Percentiles rank a stretch among this genome's conserved stretches.
These are phyloP conservation scores for Dendrolimus pini DNA, from an alignment of 2,888 invertebrate species.

Conservation along the genomic window DNA sequence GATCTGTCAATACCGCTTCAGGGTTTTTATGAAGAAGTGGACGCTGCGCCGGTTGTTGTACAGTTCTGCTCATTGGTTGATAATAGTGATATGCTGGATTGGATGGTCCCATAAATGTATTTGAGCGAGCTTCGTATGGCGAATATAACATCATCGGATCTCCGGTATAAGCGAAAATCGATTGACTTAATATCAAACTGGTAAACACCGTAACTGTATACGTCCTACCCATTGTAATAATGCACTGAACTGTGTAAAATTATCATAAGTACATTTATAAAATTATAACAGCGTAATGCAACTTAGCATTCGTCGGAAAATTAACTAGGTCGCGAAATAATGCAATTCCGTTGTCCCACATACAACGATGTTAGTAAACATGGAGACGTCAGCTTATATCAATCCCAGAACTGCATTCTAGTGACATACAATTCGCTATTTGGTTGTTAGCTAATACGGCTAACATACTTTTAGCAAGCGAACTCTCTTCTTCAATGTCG, in stretches of 20 bases:
- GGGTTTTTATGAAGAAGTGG: slow-evolving; percentile 14
- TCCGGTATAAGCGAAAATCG: slow-evolving; percentile 22
- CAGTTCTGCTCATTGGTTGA: slow-evolving; percentile 9
- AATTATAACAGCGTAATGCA: slow-evolving; percentile 30
- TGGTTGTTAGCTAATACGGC: slow-evolving; percentile 60
- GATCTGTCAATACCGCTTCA: slow-evolving; percentile 7
- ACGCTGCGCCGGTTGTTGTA: slow-evolving; percentile 8
- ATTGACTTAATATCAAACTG: slow-evolving; percentile 22
- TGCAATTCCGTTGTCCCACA: slow-evolving; percentile 36
- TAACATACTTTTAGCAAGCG: slow-evolving; percentile 55
- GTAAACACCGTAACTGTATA: slow-evolving; percentile 23
- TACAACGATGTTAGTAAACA: slow-evolving; percentile 38
- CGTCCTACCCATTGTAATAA: slow-evolving; percentile 34
- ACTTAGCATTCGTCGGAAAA: slow-evolving; percentile 28
- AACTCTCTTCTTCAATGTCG: slow-evolving; percentile 54
- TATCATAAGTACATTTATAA: slow-evolving; percentile 24
- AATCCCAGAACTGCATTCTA: slow-evolving; percentile 63
- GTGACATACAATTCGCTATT: slow-evolving; percentile 65
- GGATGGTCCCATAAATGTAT: slow-evolving; percentile 10
- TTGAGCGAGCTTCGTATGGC: slow-evolving; percentile 34
- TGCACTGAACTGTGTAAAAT: slow-evolving; percentile 18
- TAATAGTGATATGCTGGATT: slow-evolving; percentile 13
- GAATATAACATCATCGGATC: slow-evolving; percentile 31
- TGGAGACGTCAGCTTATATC: slow-evolving; percentile 62
- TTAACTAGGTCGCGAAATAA: slow-evolving; percentile 32